Conservation (phyloP, 2,113 vertebrate species). For the Vimba vimba region DNA sequence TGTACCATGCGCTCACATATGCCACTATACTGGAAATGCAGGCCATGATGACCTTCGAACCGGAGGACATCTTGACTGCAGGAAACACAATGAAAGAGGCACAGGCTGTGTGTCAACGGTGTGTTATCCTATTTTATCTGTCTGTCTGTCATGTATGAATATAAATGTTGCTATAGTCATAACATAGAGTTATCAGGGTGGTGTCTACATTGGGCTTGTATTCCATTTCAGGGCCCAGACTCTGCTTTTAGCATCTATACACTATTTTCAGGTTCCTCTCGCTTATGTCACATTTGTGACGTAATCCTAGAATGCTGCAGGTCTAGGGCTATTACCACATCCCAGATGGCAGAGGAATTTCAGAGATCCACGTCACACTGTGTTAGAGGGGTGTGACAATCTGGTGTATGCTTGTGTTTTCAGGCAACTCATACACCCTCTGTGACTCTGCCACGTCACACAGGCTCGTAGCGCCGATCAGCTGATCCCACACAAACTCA, state of each 20-base stretch:
- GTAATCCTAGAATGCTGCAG: constrained; percentile 26
- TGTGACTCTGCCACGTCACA: constrained; percentile 7
- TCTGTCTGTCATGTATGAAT: not conserved
- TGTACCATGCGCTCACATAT: constrained; percentile 95
- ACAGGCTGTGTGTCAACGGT: constrained; percentile 91
- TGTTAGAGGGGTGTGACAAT: constrained; percentile 50
- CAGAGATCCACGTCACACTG: constrained; percentile 35
- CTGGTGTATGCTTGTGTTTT: constrained; percentile 38
- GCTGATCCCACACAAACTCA: not conserved
- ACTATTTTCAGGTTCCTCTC: constrained; percentile 6
- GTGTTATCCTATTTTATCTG: constrained; percentile 33
- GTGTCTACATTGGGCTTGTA: not conserved
- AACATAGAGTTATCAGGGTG: too few species aligned
- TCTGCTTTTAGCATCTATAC: not conserved
- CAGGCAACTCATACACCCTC: constrained; percentile 64
- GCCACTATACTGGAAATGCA: constrained; percentile 98
- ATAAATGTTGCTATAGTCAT: too few species aligned
- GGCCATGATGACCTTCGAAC: constrained; percentile 98
- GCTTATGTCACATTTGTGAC: constrained; percentile 24
- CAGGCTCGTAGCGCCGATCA: not conserved
- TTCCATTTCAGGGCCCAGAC: not conserved
- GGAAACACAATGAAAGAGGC: constrained; percentile 96
- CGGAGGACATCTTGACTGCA: constrained; percentile 88
- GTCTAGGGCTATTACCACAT: not conserved
- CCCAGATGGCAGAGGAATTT: constrained; percentile 53